Percentiles rank a stretch among this genome's conserved stretches.
These are phyloP conservation scores for Cactoblastis cactorum DNA, from an alignment of 2,888 invertebrate genomes.

Conservation along the genomic window DNA sequence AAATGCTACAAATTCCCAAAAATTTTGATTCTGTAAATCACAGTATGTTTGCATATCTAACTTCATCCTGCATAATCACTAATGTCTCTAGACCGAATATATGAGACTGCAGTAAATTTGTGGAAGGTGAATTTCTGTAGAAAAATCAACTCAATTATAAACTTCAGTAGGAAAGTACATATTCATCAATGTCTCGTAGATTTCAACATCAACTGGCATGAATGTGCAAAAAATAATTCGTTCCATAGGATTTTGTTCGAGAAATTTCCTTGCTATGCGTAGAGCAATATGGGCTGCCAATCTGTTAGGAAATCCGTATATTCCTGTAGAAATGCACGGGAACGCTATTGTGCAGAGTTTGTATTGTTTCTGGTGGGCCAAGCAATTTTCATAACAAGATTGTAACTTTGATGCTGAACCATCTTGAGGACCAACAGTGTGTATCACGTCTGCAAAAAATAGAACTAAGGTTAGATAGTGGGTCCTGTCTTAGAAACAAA, in stretches of 20 bases:
- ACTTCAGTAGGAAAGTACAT: slow-evolving; percentile 82
- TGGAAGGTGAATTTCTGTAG: background rate
- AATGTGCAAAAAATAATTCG: slow-evolving; percentile 91
- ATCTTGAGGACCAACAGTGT: slow-evolving; percentile 92
- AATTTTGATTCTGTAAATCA: too few relatives aligned
- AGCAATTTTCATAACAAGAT: slow-evolving; percentile 85
- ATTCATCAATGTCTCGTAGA: slow-evolving; percentile 85
- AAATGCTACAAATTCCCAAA: too few relatives aligned
- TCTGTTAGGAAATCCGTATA: slow-evolving; percentile 91
- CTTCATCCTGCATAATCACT: too few relatives aligned
- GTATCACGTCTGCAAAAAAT: slow-evolving; percentile 86
- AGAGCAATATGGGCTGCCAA: slow-evolving; percentile 88
- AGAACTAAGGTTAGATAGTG: background rate
- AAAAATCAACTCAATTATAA: background rate
- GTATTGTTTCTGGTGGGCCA: slow-evolving; percentile 78
- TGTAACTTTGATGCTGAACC: slow-evolving; percentile 82
- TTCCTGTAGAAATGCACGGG: slow-evolving; percentile 95
- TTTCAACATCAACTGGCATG: slow-evolving; percentile 83
- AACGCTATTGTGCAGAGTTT: slow-evolving; percentile 86
- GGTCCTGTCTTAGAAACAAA: too few relatives aligned
- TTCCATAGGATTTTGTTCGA: slow-evolving; percentile 80
- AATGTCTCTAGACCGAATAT: too few relatives aligned
- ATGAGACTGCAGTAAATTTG: too few relatives aligned
- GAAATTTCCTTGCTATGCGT: slow-evolving; percentile 81
- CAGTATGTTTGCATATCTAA: too few relatives aligned